Percentiles rank a stretch among this genome's conserved stretches.
These are phyloP conservation scores for Saguinus imperator DNA, from an alignment of 2,113 vertebrate genomes.

Conservation along the genomic window DNA sequence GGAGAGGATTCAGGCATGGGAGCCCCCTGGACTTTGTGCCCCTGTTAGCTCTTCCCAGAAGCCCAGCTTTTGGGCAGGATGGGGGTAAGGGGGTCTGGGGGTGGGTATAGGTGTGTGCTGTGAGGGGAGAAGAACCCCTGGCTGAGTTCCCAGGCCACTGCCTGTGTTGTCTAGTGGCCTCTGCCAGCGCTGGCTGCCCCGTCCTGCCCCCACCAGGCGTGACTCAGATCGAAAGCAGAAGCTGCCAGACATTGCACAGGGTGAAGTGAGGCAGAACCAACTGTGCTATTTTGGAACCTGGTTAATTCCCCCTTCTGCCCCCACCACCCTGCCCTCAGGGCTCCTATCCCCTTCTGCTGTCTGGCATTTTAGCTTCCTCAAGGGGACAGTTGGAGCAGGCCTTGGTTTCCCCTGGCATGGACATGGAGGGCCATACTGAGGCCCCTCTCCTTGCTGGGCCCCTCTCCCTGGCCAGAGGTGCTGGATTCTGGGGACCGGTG, in stretches of 20 bases:
- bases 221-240: constrained; percentile 89
- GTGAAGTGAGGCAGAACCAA: constrained; percentile 85
- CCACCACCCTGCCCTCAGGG: constrained; percentile 50
- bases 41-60: background rate
- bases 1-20: background rate
- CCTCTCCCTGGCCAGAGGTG: background rate
- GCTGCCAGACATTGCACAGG: constrained; percentile 65
- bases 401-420: background rate
- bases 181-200: background rate
- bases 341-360: background rate
- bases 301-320: constrained; percentile 75
- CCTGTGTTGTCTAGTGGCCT: background rate
- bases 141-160: background rate
- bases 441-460: background rate
- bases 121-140: background rate
- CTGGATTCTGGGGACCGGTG: background rate
- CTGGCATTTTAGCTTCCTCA: background rate
- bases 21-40: background rate
- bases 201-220: constrained; percentile 64
- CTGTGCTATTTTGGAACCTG: constrained; percentile 84
- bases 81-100: background rate
- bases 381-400: background rate
- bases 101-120: fast-evolving
- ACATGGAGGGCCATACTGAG: background rate
- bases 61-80: background rate